A percentile compares a stretch with the other conserved stretches of the same genome.
These are phyloP conservation scores for Holcopasites calliopsidis DNA, from an alignment of 1,140 invertebrate genomes.

Conservation along the genomic window DNA sequence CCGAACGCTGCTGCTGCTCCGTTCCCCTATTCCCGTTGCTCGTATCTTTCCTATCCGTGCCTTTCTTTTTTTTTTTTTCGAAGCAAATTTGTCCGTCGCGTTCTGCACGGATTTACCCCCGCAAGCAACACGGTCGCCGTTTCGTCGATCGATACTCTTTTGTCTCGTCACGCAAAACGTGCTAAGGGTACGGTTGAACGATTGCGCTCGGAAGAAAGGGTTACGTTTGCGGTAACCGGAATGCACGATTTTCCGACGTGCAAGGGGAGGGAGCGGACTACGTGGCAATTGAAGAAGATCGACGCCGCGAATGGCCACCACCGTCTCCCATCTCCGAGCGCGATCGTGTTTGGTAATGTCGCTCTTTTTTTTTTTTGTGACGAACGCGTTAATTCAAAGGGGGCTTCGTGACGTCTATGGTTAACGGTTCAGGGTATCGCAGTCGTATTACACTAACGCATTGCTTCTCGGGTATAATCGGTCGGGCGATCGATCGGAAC, in stretches of 20 bases:
- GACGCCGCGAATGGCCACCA: background rate
- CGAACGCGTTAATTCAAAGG: slow-evolving; percentile 34
- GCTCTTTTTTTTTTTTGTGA: slow-evolving; percentile 56
- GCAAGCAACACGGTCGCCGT: slow-evolving; percentile 31
- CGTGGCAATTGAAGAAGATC: too few species aligned
- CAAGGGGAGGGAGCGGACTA: too few species aligned
- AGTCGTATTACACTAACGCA: slow-evolving; percentile 50
- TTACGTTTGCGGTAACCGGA: slow-evolving; percentile 4
- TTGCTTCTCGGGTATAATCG: slow-evolving; percentile 1
- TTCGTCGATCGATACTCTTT: slow-evolving; percentile 53
- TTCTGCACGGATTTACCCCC: background rate
- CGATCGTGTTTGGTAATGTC: slow-evolving; percentile 27
- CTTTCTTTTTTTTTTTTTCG: background rate
- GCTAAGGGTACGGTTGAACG: slow-evolving; percentile 48
- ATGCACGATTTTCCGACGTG: background rate
- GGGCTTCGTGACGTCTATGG: slow-evolving; percentile 64
- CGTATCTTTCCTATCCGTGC: background rate
- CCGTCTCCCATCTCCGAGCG: background rate
- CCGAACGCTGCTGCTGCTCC: too few species aligned
- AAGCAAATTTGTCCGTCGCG: background rate
- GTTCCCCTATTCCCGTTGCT: too few species aligned
- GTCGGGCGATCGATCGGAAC: background rate
- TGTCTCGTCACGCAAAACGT: slow-evolving; percentile 52
- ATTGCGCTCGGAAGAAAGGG: slow-evolving; percentile 34
- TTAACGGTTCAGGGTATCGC: slow-evolving; percentile 53